Evolutionary conservation across 2,113 vertebrate genomes (phyloP).

Genomic region (Rhegmatorhina hoffmannsi): DNA sequence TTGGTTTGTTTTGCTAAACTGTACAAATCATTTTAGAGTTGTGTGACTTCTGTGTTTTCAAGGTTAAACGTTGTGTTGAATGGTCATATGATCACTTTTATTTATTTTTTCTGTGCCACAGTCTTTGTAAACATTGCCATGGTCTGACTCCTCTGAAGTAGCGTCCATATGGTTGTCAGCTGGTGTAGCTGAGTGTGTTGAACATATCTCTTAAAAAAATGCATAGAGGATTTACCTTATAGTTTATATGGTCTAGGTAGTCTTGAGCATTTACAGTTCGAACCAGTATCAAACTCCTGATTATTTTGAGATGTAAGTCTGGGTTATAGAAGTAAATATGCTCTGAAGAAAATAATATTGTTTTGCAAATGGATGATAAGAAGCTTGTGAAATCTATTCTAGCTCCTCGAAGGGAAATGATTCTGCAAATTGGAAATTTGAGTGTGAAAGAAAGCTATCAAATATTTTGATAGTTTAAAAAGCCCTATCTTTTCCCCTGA

Average conservation of each 20-base stretch:
- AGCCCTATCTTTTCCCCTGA: not conserved
- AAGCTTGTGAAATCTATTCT: not conserved
- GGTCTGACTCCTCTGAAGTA: not conserved
- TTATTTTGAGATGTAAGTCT: not conserved
- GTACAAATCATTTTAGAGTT: not conserved
- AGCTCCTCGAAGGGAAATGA: not conserved
- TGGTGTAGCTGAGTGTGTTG: not conserved
- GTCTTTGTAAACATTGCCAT: not conserved
- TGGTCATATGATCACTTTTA: not conserved
- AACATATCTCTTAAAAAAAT: not conserved
- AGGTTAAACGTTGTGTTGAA: not conserved
- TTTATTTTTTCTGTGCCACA: not conserved
- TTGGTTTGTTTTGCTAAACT: not conserved
- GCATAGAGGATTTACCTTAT: not conserved
- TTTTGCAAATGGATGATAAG: not conserved
- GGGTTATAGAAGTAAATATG: not conserved
- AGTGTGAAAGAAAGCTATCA: not conserved
- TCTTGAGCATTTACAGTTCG: not conserved
- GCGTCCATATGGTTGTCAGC: not conserved
- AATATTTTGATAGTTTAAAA: not conserved
- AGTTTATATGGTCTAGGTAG: not conserved
- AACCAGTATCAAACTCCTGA: not conserved
- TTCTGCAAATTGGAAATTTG: not conserved
- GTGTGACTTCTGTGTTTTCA: not conserved
- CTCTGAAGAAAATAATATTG: not conserved